phyloP scores from a whole-genome alignment of 1,140 invertebrate genomes.

The Lordiphosa mommai region DNA sequence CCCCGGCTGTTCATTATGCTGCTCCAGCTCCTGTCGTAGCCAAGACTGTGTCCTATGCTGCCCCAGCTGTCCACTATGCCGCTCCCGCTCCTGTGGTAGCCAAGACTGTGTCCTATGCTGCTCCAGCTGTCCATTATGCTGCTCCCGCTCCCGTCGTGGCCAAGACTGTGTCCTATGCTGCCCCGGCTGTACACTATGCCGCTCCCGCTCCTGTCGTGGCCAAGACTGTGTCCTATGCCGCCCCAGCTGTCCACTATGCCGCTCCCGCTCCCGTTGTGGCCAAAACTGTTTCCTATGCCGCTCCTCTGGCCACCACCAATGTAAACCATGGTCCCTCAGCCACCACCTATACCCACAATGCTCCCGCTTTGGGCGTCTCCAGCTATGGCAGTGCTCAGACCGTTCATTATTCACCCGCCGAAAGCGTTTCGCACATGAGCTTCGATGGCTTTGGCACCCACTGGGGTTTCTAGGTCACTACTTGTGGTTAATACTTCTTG shows the following conservation, averaged over 20 bases:
- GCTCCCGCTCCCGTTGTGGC: constrained; percentile 38
- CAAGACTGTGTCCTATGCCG: constrained; percentile 29
- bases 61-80: constrained; percentile 79
- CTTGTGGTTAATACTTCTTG: constrained; percentile 37
- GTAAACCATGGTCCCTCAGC: constrained; percentile 68
- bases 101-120: constrained; percentile 82
- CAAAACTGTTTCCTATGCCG: constrained; percentile 82
- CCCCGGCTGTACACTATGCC: constrained; percentile 78
- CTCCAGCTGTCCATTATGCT: constrained; percentile 59
- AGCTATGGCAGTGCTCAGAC: constrained; percentile 79
- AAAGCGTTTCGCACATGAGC: constrained; percentile 81
- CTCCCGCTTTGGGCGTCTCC: constrained; percentile 70
- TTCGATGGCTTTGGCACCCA: constrained; percentile 81
- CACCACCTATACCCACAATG: constrained; percentile 75
- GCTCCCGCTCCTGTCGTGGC: constrained; percentile 71
- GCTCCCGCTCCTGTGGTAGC: constrained; percentile 79
- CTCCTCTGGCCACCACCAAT: constrained; percentile 72
- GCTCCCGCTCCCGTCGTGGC: constrained; percentile 77
- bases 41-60: constrained; percentile 38
- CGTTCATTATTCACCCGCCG: constrained; percentile 81
- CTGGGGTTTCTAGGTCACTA: constrained; percentile 80
- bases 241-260: constrained; percentile 11
- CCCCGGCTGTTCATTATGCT: constrained; percentile 59
- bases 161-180: constrained; percentile 74
- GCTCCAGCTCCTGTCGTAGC: constrained; percentile 43